Conservation (phyloP, 2,888 invertebrate species). For the Agriopis leucophaearia region DNA sequence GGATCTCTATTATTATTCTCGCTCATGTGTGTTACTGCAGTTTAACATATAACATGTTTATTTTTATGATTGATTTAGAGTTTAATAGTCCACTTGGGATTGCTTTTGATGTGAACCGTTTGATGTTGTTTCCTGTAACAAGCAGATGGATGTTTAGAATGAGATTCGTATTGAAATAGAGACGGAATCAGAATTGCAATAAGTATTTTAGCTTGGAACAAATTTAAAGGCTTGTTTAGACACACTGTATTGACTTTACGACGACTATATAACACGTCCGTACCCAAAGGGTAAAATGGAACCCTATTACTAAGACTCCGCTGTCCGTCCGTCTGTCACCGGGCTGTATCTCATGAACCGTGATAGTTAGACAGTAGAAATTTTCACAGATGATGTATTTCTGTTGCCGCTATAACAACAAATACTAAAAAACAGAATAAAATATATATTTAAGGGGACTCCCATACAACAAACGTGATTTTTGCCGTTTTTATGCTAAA, state of each 20-base stretch:
- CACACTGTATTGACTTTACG: not conserved
- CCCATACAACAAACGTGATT: too few relatives aligned
- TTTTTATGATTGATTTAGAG: conserved; percentile 81
- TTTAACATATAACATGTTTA: conserved; percentile 76
- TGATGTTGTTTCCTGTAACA: conserved; percentile 52
- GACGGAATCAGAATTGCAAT: conserved; percentile 30
- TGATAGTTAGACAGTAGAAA: too few relatives aligned
- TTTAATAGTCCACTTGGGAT: conserved; percentile 65
- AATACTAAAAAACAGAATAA: too few relatives aligned
- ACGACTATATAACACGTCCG: not conserved
- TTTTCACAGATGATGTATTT: too few relatives aligned
- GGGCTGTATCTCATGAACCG: too few relatives aligned
- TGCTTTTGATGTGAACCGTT: conserved; percentile 47
- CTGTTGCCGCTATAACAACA: too few relatives aligned
- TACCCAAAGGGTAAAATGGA: too few relatives aligned
- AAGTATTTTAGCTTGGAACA: not conserved
- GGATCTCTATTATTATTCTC: conserved; percentile 55
- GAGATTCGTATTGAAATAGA: conserved; percentile 37
- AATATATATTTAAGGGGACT: too few relatives aligned
- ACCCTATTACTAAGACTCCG: too few relatives aligned
- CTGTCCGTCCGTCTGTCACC: too few relatives aligned
- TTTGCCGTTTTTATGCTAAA: too few relatives aligned
- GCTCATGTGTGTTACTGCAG: conserved; percentile 76
- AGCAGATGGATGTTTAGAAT: conserved; percentile 42
- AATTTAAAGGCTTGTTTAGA: not conserved